Evolutionary conservation across 2,888 invertebrate species (phyloP), one percentile per base, ranked within the genome.

Genomic region (Ethmia dodecea): DNA sequence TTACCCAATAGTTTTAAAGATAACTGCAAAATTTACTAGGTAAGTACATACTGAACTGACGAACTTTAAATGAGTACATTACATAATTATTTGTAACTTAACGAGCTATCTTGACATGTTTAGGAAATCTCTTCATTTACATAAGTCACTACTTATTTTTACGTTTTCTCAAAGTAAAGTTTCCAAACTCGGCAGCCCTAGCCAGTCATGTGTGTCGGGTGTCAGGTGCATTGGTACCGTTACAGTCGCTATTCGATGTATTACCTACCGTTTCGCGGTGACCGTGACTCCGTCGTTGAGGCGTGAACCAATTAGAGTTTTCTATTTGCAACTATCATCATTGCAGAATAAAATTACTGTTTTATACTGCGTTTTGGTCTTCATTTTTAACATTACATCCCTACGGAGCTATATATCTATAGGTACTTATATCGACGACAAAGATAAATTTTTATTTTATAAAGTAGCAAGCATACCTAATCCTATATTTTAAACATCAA

Each of bases 171-270:
- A 10, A 5, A 8, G 25, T 10, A 5, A 25, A 10, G 10, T 5
- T 18, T 8, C 11, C n/a, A 3, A 5, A 18, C 9, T 18, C n/a
- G 18, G n/a, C 8, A 14, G 24, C 14, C 11, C 16, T n/a, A 9
- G n/a, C 5, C n/a, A 13, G 10, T 8, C 18, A 31, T 37, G 28
- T 31, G 31, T 31, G 34, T 36, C 34, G 27, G 11, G 40, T 37
- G 31, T 31, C 25, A 32, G 32, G 22, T 30, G 36, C 24, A 27
- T 22, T 18, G 20, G 28, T 33, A 31, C 41, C 41, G 41, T 41
- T 41, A 41, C 28, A 13, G 24, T 14, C 28, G 9, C 20, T 9
- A 24, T 31, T 37, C 37, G 28, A 37, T 13, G 29, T 31, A 20
- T 31, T 22, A 27, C 30, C 30, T 22, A 27, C 30, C 35, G 27